phyloP scores from a whole-genome alignment of 2,888 invertebrate species.

The Sphinx pinastri region DNA sequence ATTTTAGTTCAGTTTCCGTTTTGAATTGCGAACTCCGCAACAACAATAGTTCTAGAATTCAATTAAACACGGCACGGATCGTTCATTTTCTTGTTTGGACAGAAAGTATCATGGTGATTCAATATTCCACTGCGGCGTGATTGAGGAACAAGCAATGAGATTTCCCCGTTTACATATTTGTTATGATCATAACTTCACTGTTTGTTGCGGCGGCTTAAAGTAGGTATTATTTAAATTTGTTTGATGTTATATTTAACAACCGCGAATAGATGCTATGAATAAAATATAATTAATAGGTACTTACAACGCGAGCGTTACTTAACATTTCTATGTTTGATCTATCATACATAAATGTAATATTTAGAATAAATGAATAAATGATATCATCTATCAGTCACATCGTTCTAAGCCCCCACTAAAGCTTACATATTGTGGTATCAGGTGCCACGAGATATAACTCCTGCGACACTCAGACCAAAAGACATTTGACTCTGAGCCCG shows the following conservation, averaged over 20 bases:
- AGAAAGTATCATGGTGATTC: not conserved
- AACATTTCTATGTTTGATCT: too few relatives aligned
- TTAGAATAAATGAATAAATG: too few relatives aligned
- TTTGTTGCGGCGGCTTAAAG: not conserved
- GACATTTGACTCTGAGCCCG: too few relatives aligned
- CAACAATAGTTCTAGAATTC: not conserved
- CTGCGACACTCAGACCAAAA: too few relatives aligned
- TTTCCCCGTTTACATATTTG: not conserved
- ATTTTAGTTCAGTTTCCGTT: not conserved
- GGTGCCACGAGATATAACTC: too few relatives aligned
- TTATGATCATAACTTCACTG: not conserved
- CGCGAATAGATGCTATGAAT: not conserved
- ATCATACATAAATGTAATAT: too few relatives aligned
- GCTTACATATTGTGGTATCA: too few relatives aligned
- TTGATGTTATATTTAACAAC: not conserved
- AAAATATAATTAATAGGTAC: not conserved
- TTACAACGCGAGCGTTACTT: too few relatives aligned
- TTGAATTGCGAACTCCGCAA: not conserved
- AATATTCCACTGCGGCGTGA: not conserved
- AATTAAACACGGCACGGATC: not conserved
- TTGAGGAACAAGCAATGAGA: not conserved
- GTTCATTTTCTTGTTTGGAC: conserved; percentile 10
- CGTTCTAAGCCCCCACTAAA: too few relatives aligned
- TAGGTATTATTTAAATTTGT: not conserved
- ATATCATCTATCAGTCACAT: too few relatives aligned